Conservation (phyloP, 2,888 invertebrate species). For the Xanthorhoe spadicearia region DNA sequence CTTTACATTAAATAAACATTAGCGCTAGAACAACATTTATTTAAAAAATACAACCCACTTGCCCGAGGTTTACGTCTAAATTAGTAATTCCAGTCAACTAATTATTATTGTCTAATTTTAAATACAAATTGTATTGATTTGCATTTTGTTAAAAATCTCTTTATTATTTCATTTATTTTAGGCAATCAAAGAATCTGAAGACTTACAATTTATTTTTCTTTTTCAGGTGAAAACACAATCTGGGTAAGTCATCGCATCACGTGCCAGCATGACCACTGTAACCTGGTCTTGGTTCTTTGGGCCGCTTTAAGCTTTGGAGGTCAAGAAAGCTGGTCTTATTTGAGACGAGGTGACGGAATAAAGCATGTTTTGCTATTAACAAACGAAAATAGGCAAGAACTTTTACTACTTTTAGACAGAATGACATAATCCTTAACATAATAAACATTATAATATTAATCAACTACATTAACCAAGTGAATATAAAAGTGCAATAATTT, state of each 20-base stretch:
- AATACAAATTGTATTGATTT: slow-evolving; percentile 22
- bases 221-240: slow-evolving; percentile 53
- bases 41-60: slow-evolving; percentile 11
- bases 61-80: slow-evolving; percentile 17
- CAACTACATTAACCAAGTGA: background rate
- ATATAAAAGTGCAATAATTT: background rate
- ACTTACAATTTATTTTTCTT: slow-evolving; percentile 35
- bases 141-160: slow-evolving; percentile 1
- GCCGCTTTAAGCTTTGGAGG: slow-evolving; percentile 34
- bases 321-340: slow-evolving; percentile 30
- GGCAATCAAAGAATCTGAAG: slow-evolving; percentile 18
- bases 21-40: background rate
- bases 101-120: slow-evolving; percentile 25
- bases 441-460: background rate
- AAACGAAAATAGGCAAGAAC: slow-evolving; percentile 25
- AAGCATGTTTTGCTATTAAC: slow-evolving; percentile 34
- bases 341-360: slow-evolving; percentile 36
- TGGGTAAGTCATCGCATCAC: slow-evolving; percentile 47
- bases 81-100: slow-evolving; percentile 26
- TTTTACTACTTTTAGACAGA: slow-evolving; percentile 24
- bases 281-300: slow-evolving; percentile 33
- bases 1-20: slow-evolving; percentile 4
- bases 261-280: slow-evolving; percentile 36
- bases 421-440: slow-evolving; percentile 11
- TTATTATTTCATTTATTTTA: slow-evolving; percentile 18